phyloP scores from a whole-genome alignment of 2,888 invertebrate species.

The Oligia latruncula region DNA sequence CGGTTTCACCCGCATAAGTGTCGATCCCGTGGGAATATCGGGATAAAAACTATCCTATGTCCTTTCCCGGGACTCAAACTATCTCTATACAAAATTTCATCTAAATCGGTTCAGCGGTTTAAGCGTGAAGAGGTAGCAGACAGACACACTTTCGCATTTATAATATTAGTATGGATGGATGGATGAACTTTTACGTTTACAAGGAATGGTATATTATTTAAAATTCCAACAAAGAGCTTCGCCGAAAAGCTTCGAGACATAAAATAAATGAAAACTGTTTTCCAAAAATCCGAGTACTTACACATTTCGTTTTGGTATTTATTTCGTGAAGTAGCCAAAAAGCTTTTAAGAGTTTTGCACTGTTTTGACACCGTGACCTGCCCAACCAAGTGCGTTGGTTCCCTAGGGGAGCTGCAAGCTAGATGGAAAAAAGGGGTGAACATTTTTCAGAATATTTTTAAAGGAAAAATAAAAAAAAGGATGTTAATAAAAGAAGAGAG shows the following conservation, averaged over 20 bases:
- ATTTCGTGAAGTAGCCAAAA: slow-evolving; percentile 30
- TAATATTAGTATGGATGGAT: too few species aligned
- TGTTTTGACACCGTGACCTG: slow-evolving; percentile 33
- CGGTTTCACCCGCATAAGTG: too few species aligned
- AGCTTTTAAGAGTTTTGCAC: slow-evolving; percentile 33
- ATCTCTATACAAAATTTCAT: too few species aligned
- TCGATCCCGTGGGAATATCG: too few species aligned
- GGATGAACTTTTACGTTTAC: too few species aligned
- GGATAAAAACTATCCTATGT: too few species aligned
- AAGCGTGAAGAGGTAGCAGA: too few species aligned
- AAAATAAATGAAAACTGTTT: slow-evolving; percentile 28
- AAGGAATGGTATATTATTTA: too few species aligned
- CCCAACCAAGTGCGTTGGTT: slow-evolving; percentile 1
- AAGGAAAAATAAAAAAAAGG: not conserved
- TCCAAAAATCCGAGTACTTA: not conserved
- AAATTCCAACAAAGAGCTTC: slow-evolving; percentile 1
- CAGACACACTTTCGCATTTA: too few species aligned
- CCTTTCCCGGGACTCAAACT: too few species aligned
- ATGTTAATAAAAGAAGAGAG: not conserved
- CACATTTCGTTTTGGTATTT: slow-evolving; percentile 20
- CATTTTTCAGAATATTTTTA: not conserved
- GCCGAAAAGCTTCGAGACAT: not conserved
- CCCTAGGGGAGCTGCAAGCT: not conserved
- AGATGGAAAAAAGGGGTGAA: not conserved
- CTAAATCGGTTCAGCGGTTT: too few species aligned